Evolutionary conservation across 2,797 vertebrate genomes (phyloP), one percentile per base, ranked within the genome.

Genomic region (Podargus strigoides): DNA sequence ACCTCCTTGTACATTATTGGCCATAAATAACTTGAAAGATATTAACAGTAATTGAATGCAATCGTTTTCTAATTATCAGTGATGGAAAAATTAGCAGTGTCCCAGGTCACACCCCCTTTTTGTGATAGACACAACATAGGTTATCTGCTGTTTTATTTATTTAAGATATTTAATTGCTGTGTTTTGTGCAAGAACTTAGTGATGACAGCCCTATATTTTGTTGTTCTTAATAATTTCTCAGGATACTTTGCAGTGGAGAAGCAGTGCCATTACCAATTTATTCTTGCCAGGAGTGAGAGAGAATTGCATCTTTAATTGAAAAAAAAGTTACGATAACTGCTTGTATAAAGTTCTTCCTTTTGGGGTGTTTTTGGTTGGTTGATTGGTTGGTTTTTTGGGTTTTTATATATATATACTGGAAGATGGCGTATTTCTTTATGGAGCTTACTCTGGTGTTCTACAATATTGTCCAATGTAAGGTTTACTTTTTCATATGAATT

Each of bases 151-250:
- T 95, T 97, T 97, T 89, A 96, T 97, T 97, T 95, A 95, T 97
- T 97, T 96, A 93, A 90, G 79, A 96, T 95, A 96, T 85, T 96
- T 97, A 97, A 94, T 84, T 97, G 84, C 96, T 97, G 92, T 97
- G 94, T 98, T 98, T 98, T 97, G 97, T 98, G 98, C 97, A 98
- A 97, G 97, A 97, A 96, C 85, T 97, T 97, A 97, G 90, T 97
- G 97, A 97, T 94, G 97, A 94, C 96, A 97, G 97, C 97, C 98
- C 97, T 98, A 86, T 97, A 96, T 97, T 96, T 95, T 96, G 96
- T 98, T 98, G 84, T 97, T 98, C 96, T 96, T 97, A 97, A 97
- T 98, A 97, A 98, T 98, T 98, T 98, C 98, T 98, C 98, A 98
- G 98, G 98, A 98, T 98, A 97, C 74, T 97, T 97, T 97, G 86